Evolutionary conservation across 2,113 vertebrate species (phyloP).

Genomic region (Sterna hirundo): DNA sequence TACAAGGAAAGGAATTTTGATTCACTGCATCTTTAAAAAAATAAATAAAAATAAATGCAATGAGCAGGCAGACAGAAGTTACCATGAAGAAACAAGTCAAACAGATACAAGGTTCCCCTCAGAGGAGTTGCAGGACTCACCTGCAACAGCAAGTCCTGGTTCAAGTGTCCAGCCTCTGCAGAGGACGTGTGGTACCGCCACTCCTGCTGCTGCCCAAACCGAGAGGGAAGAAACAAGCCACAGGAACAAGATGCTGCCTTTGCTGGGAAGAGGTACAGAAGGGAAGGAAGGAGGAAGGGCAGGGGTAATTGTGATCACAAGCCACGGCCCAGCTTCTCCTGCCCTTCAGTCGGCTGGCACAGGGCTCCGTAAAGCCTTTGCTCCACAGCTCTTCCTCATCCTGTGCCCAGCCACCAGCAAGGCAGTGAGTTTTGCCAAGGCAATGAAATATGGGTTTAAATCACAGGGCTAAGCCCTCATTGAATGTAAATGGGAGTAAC

Average conservation of each 20-base stretch:
- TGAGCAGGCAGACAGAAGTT: background rate
- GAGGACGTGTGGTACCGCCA: background rate
- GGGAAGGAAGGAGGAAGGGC: background rate
- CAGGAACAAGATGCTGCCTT: background rate
- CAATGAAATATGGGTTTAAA: background rate
- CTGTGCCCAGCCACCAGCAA: background rate
- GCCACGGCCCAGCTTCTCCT: background rate
- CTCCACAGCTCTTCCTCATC: background rate
- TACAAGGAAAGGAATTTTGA: background rate
- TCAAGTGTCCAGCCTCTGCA: background rate
- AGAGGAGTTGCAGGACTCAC: background rate
- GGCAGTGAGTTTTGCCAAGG: background rate
- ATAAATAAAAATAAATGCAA: background rate
- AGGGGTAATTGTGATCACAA: background rate
- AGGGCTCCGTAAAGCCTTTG: background rate
- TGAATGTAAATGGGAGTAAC: background rate
- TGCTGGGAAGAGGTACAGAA: background rate
- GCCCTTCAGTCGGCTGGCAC: background rate
- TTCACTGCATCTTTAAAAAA: background rate
- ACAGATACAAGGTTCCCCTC: background rate
- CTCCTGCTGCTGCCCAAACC: background rate
- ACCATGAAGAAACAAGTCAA: background rate
- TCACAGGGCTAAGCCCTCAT: background rate
- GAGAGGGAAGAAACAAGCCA: background rate
- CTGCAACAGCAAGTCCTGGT: background rate